Evolutionary conservation across 2,797 vertebrate species (phyloP).

Genomic region (Enteromius afrohamiltoni): DNA sequence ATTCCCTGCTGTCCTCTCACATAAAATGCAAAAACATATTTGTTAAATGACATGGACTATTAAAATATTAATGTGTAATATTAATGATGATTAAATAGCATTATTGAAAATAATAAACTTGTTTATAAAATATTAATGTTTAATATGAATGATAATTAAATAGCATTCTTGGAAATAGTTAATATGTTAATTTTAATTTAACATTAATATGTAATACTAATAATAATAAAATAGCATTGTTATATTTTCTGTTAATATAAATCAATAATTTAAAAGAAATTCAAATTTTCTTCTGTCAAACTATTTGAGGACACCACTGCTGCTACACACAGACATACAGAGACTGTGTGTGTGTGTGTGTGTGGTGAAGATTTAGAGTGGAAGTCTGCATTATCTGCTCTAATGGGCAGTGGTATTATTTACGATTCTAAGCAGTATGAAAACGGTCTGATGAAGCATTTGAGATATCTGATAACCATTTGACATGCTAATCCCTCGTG

Average conservation of each 20-base stretch:
- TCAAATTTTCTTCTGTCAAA: background rate
- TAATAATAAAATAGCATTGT: background rate
- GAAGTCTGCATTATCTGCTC: conserved; percentile 14
- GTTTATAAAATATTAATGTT: background rate
- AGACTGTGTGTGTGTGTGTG: background rate
- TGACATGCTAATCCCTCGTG: conserved; percentile 29
- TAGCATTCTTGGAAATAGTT: background rate
- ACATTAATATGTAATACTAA: background rate
- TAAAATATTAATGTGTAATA: too few species aligned
- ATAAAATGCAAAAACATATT: background rate
- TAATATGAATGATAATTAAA: background rate
- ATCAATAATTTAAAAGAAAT: background rate
- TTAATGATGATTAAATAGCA: background rate
- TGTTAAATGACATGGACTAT: background rate
- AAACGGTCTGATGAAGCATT: conserved; percentile 64
- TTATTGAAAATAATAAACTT: background rate
- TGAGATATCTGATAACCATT: conserved; percentile 6
- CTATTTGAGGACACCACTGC: background rate
- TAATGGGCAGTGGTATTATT: conserved; percentile 23
- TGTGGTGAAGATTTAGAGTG: conserved; percentile 30
- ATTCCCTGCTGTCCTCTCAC: background rate
- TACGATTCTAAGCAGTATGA: conserved; percentile 31
- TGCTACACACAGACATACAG: conserved; percentile 10
- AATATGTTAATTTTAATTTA: background rate
- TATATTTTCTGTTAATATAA: background rate